A percentile compares a stretch with the other conserved stretches of the same genome.
These are phyloP conservation scores for Furcula furcula DNA, from an alignment of 2,888 invertebrate genomes.

Conservation along the genomic window DNA sequence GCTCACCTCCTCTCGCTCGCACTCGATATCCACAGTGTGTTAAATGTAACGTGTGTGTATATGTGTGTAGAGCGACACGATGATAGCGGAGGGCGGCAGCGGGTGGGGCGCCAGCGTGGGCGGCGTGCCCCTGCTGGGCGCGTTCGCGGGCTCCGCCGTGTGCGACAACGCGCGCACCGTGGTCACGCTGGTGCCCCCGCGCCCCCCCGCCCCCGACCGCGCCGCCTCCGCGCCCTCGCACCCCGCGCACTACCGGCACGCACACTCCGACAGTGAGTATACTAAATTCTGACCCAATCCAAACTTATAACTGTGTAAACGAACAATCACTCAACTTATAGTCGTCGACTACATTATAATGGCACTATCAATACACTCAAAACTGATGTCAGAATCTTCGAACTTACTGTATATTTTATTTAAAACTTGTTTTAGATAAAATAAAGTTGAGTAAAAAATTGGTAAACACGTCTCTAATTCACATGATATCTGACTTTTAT, in stretches of 20 bases:
- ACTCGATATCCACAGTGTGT: neutral
- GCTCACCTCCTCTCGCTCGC: too few relatives aligned
- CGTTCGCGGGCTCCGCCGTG: conserved; percentile 88
- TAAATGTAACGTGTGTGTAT: neutral
- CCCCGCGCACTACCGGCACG: conserved; percentile 16
- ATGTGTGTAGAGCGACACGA: conserved; percentile 39
- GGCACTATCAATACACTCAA: too few relatives aligned
- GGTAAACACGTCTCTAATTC: too few relatives aligned
- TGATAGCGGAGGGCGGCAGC: conserved; percentile 35
- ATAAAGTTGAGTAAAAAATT: too few relatives aligned
- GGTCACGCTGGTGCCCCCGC: conserved; percentile 78
- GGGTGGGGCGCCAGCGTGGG: conserved; percentile 23
- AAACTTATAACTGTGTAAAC: neutral
- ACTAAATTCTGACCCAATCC: neutral
- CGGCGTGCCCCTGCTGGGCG: conserved; percentile 72
- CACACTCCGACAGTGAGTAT: conserved; percentile 34
- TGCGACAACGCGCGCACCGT: conserved; percentile 88
- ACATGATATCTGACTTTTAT: too few relatives aligned
- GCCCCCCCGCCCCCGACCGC: conserved; percentile 36
- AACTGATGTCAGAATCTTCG: too few relatives aligned
- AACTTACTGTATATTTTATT: too few relatives aligned
- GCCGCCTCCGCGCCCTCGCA: conserved; percentile 6
- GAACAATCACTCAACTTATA: too few relatives aligned
- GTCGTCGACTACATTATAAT: too few relatives aligned
- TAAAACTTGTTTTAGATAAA: too few relatives aligned